Evolutionary conservation across 2,888 invertebrate species (phyloP), one percentile per base, ranked within the genome.

Genomic region (Sesia bembeciformis): DNA sequence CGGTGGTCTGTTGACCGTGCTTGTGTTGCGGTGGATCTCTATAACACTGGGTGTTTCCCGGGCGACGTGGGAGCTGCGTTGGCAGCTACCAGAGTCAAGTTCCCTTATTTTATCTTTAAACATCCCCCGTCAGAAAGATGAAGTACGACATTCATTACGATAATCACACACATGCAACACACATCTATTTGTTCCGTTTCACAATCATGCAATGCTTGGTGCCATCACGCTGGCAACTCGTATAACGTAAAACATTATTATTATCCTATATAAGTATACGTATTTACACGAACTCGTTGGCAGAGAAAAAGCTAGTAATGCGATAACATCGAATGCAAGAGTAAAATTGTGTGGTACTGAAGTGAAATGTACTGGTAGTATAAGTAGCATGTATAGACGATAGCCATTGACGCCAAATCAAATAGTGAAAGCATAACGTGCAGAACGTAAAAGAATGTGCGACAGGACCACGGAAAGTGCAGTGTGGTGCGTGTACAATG

Each of bases 161-260:
- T 76, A 74, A 75, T 69, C 75, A 88, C 84, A 88, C 87, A 87
- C 87, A 88, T 87, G 86, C 87, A 87, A 88, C 88, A 89, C 89
- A 87, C 85, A 84, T 81, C 85, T 87, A 86, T 78, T 71, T 76
- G 66, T 74, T 77, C 72, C 74, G 75, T 70, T 78, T 76, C 74
- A 88, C 87, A 87, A 81, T 84, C 89, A 89, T 89, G 89, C 89
- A 87, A 76, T 78, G 74, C 69, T 66, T 67, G 40, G 23, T 23
- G 23, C 68, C 72, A 70, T 61, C 62, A 57, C 73, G 67, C 63
- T 69, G 70, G 72, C 73, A 67, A 64, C 62, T 60, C 63, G 62
- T 68, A 53, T 49, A 59, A 64, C 43, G 57, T 5, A 65, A 58
- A 60, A 62, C 60, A 64, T 68, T 72, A 69, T 68, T 66, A 65